phyloP scores from a whole-genome alignment of 2,113 vertebrate species.

The Oncorhynchus clarkii region DNA sequence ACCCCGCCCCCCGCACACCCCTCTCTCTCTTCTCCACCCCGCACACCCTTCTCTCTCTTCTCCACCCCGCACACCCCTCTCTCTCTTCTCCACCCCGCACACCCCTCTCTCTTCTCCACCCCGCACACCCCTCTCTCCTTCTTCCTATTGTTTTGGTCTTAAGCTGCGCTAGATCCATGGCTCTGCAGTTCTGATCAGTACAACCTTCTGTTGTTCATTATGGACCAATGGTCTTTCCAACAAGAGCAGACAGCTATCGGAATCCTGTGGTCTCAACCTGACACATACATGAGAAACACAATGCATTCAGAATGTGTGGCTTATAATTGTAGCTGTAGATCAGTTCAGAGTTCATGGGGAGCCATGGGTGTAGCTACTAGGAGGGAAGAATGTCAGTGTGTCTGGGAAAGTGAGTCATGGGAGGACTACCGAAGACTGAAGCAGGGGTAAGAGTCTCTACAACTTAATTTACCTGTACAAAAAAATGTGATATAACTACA shows the following conservation, averaged over 20 bases:
- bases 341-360: slow-evolving; percentile 17
- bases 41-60: no score
- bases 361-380: slow-evolving; percentile 62
- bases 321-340: neutral
- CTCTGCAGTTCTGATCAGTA: neutral
- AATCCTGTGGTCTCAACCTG: neutral
- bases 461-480: slow-evolving; percentile 74
- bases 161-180: slow-evolving; percentile 36
- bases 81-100: no score
- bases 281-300: neutral
- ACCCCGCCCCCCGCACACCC: fast-evolving
- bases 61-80: no score
- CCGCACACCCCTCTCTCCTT: neutral
- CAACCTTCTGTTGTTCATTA: neutral
- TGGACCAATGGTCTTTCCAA: neutral
- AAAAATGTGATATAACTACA: slow-evolving; percentile 49
- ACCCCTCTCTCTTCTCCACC: no score
- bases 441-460: slow-evolving; percentile 79
- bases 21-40: no score
- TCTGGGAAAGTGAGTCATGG: slow-evolving; percentile 47
- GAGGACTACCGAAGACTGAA: slow-evolving; percentile 61
- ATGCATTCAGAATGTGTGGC: neutral
- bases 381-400: slow-evolving; percentile 41
- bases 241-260: neutral
- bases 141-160: slow-evolving; percentile 14